phyloP scores from a whole-genome alignment of 2,113 vertebrate genomes.

The Hippocampus guttulatus region DNA sequence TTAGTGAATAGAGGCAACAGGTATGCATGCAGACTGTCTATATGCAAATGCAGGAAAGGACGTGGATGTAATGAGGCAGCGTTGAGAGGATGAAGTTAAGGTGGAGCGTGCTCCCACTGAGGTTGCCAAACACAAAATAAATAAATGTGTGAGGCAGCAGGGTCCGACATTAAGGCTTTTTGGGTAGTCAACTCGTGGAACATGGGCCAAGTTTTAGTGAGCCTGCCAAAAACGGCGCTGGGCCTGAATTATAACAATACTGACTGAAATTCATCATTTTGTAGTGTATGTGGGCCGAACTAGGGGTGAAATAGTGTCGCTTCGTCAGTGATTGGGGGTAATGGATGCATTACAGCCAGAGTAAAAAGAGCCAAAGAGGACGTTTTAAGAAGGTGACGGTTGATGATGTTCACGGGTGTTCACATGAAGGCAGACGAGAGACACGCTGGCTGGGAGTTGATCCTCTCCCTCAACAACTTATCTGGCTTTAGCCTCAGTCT shows the following conservation, averaged over 20 bases:
- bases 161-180: too few relatives aligned
- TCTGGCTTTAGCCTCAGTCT: conserved; percentile 50
- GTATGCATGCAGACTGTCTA: conserved; percentile 64
- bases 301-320: too few relatives aligned
- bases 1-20: conserved; percentile 48
- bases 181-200: too few relatives aligned
- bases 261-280: too few relatives aligned
- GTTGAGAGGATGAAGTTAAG: conserved; percentile 28
- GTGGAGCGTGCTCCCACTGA: background rate
- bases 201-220: too few relatives aligned
- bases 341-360: too few relatives aligned
- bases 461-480: conserved; percentile 55
- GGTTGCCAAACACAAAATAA: background rate
- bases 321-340: too few relatives aligned
- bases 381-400: background rate
- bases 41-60: conserved; percentile 61
- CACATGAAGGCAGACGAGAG: conserved; percentile 8
- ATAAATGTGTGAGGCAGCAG: background rate
- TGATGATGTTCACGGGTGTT: background rate
- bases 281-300: too few relatives aligned
- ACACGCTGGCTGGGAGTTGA: conserved; percentile 49
- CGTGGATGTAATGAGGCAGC: conserved; percentile 11
- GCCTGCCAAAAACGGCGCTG: too few relatives aligned
- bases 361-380: background rate
- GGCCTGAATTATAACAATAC: too few relatives aligned